A percentile compares a stretch with the other conserved stretches of the same genome.
phyloP scores from a whole-genome alignment of 2,797 vertebrate species.

The Macroramphosus scolopax region DNA sequence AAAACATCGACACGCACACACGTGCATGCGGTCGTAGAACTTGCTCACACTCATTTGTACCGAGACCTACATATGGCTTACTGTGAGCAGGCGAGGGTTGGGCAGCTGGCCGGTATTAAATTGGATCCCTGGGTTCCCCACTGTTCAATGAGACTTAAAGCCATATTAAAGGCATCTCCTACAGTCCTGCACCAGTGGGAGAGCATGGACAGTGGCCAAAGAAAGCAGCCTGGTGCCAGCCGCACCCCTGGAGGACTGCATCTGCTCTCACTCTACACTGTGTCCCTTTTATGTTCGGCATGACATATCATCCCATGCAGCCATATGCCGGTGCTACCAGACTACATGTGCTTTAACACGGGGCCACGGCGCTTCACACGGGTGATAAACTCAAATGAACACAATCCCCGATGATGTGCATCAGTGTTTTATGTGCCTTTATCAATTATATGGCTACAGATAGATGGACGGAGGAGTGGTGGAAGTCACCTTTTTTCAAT shows the following conservation, averaged over 20 bases:
- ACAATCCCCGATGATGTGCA: conserved; percentile 36
- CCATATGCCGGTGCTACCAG: conserved; percentile 48
- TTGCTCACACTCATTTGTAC: conserved; percentile 38
- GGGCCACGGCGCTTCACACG: conserved; percentile 12
- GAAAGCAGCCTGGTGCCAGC: conserved; percentile 73
- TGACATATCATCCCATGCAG: conserved; percentile 55
- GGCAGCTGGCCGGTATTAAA: conserved; percentile 81
- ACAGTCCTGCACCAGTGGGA: conserved; percentile 70
- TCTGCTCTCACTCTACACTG: conserved; percentile 64
- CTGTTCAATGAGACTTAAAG: conserved; percentile 75
- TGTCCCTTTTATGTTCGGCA: conserved; percentile 53
- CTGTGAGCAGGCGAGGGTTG: conserved; percentile 57
- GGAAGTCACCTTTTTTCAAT: conserved; percentile 15
- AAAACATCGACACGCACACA: conserved; percentile 33
- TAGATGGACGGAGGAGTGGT: conserved; percentile 4
- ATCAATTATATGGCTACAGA: conserved; percentile 1
- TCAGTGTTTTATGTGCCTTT: conserved; percentile 32
- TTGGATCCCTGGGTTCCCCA: conserved; percentile 75
- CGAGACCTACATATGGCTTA: conserved; percentile 63
- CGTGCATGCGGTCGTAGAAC: conserved; percentile 21
- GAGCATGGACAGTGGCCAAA: conserved; percentile 75
- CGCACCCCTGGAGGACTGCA: conserved; percentile 72
- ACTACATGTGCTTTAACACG: conserved; percentile 36
- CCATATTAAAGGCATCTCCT: conserved; percentile 79
- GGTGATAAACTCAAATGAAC: conserved; percentile 51